Percentiles rank a stretch among this genome's conserved stretches.
Conservation (phyloP, 2,888 invertebrate genomes). For the Chelonus formosanus region DNA sequence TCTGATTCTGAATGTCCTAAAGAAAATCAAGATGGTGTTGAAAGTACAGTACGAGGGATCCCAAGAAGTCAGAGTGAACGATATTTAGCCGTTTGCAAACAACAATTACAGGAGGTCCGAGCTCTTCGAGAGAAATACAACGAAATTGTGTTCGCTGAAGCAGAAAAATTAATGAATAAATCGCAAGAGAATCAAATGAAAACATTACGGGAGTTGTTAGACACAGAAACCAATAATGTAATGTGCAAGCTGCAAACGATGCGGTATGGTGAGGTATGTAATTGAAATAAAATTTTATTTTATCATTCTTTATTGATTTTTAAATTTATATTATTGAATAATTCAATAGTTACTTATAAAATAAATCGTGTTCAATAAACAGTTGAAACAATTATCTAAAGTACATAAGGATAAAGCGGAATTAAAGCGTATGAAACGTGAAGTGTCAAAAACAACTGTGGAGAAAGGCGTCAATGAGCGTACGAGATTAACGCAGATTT, state of each 20-base stretch:
- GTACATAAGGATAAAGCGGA: constrained; percentile 92
- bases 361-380: neutral
- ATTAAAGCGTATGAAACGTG: constrained; percentile 83
- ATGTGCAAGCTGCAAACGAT: constrained; percentile 84
- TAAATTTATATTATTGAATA: constrained; percentile 49
- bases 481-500: constrained; percentile 79
- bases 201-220: constrained; percentile 75
- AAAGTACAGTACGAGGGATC: constrained; percentile 67
- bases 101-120: constrained; percentile 76
- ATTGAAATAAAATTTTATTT: neutral
- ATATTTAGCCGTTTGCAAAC: constrained; percentile 71
- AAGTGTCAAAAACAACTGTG: constrained; percentile 83
- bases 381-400: constrained; percentile 84
- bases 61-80: constrained; percentile 74
- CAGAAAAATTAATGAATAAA: constrained; percentile 81
- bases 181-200: constrained; percentile 86
- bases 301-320: constrained; percentile 4
- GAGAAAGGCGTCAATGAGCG: constrained; percentile 91
- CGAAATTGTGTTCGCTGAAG: constrained; percentile 77
- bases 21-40: constrained; percentile 63
- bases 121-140: constrained; percentile 86
- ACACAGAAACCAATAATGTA: constrained; percentile 77
- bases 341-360: constrained; percentile 3
- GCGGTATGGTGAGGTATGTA: constrained; percentile 77
- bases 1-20: constrained; percentile 64